Evolutionary conservation across 2,113 vertebrate species (phyloP), one percentile per base, ranked within the genome.

Genomic region (Microcebus griseorufus): DNA sequence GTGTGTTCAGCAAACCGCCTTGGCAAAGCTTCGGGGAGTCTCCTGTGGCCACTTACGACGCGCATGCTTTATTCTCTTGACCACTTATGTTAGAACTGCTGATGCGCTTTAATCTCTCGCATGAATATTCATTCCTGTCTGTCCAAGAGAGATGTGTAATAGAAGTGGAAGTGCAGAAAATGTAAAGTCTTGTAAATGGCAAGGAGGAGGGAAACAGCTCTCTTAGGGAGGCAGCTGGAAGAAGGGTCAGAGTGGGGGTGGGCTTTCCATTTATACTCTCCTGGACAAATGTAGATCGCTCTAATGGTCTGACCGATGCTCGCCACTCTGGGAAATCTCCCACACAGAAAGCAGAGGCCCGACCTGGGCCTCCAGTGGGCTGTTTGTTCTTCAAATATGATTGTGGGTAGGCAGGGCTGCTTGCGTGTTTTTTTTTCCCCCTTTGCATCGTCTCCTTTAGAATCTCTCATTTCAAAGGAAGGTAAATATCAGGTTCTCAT

Each of bases 111-210:
- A 20, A n/a, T 87, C 83, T 86, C 88, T 67, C 58, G 22, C 53
- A 48, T 83, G 81, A 96, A 76, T 93, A 93, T 97, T 91, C 94
- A 69, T 93, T 55, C 62, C 69, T 96, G 3, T 65, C 92, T 82
- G 25, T 88, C 79, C 23, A 34, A 83, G 88, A 97, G 51, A 90
- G 39, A 48, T 20, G 34, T 29, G 34, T 51, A 25, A 37, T 23
- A 82, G 39, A 55, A n/a, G 22, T 55, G 53, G 72, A 67, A 78
- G 64, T 48, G 39, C 53, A 32, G 84, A 51, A 48, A 75, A 64
- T 29, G 27, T 23, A 42, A 69, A 84, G 45, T 70, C 23, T 83
- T 20, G 23, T 60, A 11, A 10, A 64, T 37, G 42, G 37, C 17
- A 13, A 64, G 45, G 17, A 62, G 75, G 13, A 88, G 11, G 48